These are phyloP conservation scores for Numenius phaeopus DNA, from an alignment of 2,797 vertebrate genomes.

Conservation along the genomic window DNA sequence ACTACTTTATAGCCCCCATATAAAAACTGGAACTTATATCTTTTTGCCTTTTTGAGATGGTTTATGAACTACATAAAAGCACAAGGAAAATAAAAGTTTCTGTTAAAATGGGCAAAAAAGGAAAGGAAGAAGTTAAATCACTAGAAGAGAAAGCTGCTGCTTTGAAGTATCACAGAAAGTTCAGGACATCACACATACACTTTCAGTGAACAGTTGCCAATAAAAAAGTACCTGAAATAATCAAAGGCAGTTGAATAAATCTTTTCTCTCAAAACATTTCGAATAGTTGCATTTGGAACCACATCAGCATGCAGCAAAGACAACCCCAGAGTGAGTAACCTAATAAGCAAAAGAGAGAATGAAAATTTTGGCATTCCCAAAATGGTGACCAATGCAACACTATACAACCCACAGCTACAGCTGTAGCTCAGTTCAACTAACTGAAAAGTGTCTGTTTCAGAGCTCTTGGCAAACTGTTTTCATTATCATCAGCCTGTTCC, in stretches of 20 bases:
- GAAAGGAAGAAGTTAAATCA: neutral
- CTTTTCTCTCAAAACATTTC: slow-evolving; percentile 95
- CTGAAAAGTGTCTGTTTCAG: neutral
- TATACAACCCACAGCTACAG: neutral
- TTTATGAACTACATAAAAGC: neutral
- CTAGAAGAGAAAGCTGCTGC: neutral
- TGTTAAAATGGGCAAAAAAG: neutral
- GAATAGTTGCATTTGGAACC: slow-evolving; percentile 93
- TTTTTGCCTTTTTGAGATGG: neutral
- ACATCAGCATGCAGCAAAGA: slow-evolving; percentile 94
- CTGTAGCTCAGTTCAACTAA: neutral
- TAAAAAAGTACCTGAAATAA: slow-evolving; percentile 91
- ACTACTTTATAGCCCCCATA: neutral
- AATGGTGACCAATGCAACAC: neutral
- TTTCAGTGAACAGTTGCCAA: neutral
- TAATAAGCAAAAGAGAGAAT: slow-evolving; percentile 42
- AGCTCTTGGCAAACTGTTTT: neutral
- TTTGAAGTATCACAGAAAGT: neutral
- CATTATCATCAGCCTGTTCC: neutral
- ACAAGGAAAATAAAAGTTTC: neutral
- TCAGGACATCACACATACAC: neutral
- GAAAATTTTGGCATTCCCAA: neutral
- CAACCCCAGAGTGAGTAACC: slow-evolving; percentile 92
- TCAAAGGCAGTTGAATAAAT: slow-evolving; percentile 97
- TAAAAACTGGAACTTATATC: neutral